Conservation (phyloP, 2,113 vertebrate species). For the Aphyosemion australe region DNA sequence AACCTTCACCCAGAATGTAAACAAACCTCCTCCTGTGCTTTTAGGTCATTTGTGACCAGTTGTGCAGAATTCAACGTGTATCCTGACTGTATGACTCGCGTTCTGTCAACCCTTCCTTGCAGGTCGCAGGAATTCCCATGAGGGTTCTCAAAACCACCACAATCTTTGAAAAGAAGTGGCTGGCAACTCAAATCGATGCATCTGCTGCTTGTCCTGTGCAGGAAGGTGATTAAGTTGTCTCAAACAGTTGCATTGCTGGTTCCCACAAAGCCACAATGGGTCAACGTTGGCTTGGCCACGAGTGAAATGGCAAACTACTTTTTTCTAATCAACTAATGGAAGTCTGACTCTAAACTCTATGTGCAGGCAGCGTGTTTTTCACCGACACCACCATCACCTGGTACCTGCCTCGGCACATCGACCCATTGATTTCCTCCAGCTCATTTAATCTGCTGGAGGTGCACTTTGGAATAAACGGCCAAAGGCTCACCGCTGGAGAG, state of each 20-base stretch:
- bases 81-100: too few species aligned
- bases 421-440: constrained; percentile 58
- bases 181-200: constrained; percentile 73
- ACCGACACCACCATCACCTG: constrained; percentile 73
- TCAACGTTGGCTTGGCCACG: too few species aligned
- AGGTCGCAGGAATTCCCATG: constrained; percentile 77
- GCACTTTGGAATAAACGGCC: constrained; percentile 80
- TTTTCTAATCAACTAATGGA: too few species aligned
- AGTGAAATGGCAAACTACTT: too few species aligned
- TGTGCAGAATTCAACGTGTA: constrained; percentile 6
- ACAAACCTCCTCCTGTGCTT: too few species aligned
- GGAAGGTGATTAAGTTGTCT: constrained; percentile 44
- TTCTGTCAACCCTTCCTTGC: neutral
- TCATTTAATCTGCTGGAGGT: constrained; percentile 64
- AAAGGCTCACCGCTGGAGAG: constrained; percentile 58
- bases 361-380: constrained; percentile 77
- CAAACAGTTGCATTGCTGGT: too few species aligned
- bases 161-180: constrained; percentile 74
- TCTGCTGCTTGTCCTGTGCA: constrained; percentile 71
- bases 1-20: constrained; percentile 60
- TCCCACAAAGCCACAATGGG: too few species aligned
- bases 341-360: neutral
- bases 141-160: constrained; percentile 72
- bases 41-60: too few species aligned
- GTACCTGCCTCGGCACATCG: constrained; percentile 79